phyloP scores from a whole-genome alignment of 2,888 invertebrate genomes.

The Scaptomyza flava region DNA sequence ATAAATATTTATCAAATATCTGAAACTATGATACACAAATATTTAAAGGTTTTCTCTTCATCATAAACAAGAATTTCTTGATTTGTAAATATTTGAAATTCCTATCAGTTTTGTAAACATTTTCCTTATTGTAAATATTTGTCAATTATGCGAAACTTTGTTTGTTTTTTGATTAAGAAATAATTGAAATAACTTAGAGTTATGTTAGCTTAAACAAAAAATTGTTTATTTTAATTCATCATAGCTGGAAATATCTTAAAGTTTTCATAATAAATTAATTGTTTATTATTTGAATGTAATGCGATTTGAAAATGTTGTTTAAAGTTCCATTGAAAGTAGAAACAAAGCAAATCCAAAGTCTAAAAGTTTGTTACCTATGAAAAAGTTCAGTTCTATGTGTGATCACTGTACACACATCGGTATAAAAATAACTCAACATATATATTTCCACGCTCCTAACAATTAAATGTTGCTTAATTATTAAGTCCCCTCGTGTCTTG shows the following conservation, averaged over 20 bases:
- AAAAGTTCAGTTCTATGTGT: not conserved
- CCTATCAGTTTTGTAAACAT: too few species aligned
- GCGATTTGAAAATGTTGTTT: too few species aligned
- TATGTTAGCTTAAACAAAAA: not conserved
- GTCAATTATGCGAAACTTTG: not conserved
- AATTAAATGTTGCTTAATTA: conserved; percentile 50
- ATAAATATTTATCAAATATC: too few species aligned
- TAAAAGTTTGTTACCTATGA: not conserved
- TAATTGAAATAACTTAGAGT: not conserved
- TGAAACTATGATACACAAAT: too few species aligned
- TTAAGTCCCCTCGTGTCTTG: conserved; percentile 49
- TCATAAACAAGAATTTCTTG: not conserved
- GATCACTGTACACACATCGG: not conserved
- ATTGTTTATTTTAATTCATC: not conserved
- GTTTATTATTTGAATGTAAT: too few species aligned
- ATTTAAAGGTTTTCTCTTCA: too few species aligned
- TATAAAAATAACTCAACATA: conserved; percentile 3
- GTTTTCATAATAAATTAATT: too few species aligned
- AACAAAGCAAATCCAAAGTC: too few species aligned
- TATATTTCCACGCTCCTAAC: conserved; percentile 26
- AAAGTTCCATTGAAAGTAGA: not conserved
- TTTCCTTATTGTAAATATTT: not conserved
- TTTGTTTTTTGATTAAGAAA: not conserved
- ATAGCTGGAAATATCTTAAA: not conserved
- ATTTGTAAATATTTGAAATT: not conserved